These are phyloP conservation scores for Bucco capensis DNA, from an alignment of 2,113 vertebrate genomes.

Conservation along the genomic window DNA sequence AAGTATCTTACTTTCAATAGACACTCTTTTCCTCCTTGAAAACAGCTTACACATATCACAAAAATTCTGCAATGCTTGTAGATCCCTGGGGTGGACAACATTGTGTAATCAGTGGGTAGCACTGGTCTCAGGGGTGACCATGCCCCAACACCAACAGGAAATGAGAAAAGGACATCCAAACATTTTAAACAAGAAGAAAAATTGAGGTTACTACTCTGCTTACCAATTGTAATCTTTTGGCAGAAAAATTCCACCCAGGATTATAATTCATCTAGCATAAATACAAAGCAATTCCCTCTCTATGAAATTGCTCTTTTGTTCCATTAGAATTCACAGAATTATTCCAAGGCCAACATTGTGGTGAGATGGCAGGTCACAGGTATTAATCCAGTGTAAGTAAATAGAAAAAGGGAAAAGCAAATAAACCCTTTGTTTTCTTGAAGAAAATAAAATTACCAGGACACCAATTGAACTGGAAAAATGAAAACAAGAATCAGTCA, in stretches of 20 bases:
- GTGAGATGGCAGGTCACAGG: not conserved
- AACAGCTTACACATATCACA: not conserved
- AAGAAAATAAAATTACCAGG: not conserved
- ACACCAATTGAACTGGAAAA: not conserved
- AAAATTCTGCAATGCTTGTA: not conserved
- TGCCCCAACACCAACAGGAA: not conserved
- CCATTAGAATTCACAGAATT: not conserved
- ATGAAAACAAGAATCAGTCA: not conserved
- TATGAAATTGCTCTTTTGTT: slow-evolving; percentile 1
- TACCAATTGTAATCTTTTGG: not conserved
- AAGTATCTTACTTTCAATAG: not conserved
- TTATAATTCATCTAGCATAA: slow-evolving; percentile 21
- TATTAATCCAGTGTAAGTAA: not conserved
- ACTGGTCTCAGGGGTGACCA: not conserved
- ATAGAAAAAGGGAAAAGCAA: not conserved
- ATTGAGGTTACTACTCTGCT: not conserved
- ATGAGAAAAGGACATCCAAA: slow-evolving; percentile 15
- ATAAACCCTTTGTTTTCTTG: not conserved
- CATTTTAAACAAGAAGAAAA: not conserved
- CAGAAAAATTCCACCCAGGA: not conserved
- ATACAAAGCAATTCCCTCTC: slow-evolving; percentile 3
- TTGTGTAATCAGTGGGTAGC: not conserved
- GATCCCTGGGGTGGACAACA: not conserved
- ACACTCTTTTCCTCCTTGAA: not conserved
- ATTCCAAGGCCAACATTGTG: not conserved